Conservation (phyloP, 2,888 invertebrate species). For the Nebria salina region DNA sequence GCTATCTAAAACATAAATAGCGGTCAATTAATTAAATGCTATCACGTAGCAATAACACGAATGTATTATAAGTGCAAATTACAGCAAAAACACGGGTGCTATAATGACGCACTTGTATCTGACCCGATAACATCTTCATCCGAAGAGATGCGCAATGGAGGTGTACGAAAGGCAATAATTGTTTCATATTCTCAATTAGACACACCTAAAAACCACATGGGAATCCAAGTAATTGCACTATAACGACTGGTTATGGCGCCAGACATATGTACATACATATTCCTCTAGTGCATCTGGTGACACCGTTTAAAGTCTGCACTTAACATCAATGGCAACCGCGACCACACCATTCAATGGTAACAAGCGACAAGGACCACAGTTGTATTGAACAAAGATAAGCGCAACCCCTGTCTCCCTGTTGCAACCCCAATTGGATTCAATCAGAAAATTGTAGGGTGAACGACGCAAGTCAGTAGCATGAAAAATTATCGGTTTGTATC, state of each 20-base stretch:
- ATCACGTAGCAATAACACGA: not conserved
- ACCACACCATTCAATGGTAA: not conserved
- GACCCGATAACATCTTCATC: conserved; percentile 20
- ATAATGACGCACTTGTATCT: conserved; percentile 30
- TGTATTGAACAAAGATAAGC: not conserved
- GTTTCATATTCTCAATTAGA: conserved; percentile 37
- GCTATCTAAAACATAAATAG: not conserved
- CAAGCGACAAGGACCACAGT: not conserved
- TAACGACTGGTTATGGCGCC: conserved; percentile 12
- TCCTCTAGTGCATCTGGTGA: conserved; percentile 25
- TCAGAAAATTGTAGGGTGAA: conserved; percentile 19
- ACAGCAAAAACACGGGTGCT: not conserved
- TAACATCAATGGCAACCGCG: not conserved
- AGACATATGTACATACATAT: not conserved
- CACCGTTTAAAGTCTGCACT: conserved; percentile 20
- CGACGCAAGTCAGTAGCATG: conserved; percentile 35
- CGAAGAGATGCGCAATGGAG: conserved; percentile 28
- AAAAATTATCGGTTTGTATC: conserved; percentile 25
- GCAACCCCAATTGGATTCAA: conserved; percentile 28
- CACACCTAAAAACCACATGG: conserved; percentile 22
- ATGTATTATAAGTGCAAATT: conserved; percentile 3
- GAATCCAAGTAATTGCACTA: conserved; percentile 9
- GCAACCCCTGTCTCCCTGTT: not conserved
- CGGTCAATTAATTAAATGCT: not conserved
- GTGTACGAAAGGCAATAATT: conserved; percentile 27